Base-by-base conservation (phyloP, 2,797 vertebrate species). In the Pelobates cultripes region DNA sequence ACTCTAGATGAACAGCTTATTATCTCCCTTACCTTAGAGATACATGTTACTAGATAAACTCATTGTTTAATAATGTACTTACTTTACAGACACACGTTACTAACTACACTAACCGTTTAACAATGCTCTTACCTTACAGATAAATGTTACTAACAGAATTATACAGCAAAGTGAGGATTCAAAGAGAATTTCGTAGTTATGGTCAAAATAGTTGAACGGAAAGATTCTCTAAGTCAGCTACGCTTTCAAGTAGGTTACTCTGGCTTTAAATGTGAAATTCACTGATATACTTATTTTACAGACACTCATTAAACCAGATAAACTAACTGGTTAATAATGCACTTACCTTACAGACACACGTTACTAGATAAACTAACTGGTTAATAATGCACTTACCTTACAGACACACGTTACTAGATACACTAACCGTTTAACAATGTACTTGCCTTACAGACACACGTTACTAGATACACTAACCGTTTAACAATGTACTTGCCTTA, bases 381-480 rank as follows among this genome's bases (percentile, higher is more conserved):
- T 14, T 60, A 4, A 60, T 2, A 13, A 60, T 4, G 15, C 2
- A 74, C 15, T 0, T 77, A 92, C 93, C 92, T 94, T 94, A 84
- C 93, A 93, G 53, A 75, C 93, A 75, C 93, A 94, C 0, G 80
- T 8, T 89, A 87, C 0, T 83, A 0, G 4, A 60, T 60, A 14
- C 12, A 4, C 15, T 60, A 13, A 60, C 15, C 1, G 57, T 15
- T 2, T 60, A 4, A 60, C 4, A 13, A 60, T 4, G 15, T 4
- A 74, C 15, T 0, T 77, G 92, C 93, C 92, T 94, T 94, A 84
- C 93, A 93, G 53, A 14, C 88, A 75, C 93, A 94, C 0, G 80
- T 8, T 89, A 87, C 0, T 83, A 0, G 86, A 86, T 4, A 71
- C 68, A 6, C 10, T 51, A 51, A 51, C 47, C 5, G 47, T 5